Percentiles rank a stretch among this genome's conserved stretches.
phyloP scores from a whole-genome alignment of 2,888 invertebrate genomes.

The Rotaria sp. region DNA sequence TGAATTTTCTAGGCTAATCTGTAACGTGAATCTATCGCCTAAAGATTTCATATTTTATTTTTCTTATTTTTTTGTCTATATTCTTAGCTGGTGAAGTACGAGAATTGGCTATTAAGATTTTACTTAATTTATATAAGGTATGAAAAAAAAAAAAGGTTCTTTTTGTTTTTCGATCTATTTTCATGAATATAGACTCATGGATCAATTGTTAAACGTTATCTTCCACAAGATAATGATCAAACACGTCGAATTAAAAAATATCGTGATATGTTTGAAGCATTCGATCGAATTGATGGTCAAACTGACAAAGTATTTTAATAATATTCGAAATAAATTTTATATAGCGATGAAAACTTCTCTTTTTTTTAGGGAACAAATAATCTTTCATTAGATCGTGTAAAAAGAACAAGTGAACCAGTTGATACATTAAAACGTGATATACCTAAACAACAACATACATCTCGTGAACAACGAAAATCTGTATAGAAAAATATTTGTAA shows the following conservation, averaged over 20 bases:
- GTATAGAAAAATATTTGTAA: neutral
- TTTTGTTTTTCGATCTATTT: neutral
- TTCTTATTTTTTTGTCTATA: neutral
- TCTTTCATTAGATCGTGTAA: neutral
- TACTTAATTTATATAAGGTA: conserved; percentile 49
- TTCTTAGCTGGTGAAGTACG: conserved; percentile 49
- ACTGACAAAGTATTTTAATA: conserved; percentile 42
- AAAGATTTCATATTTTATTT: too few relatives aligned
- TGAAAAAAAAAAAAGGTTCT: neutral
- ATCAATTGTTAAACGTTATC: conserved; percentile 71
- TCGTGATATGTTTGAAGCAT: conserved; percentile 82
- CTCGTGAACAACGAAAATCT: neutral
- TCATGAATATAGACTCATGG: conserved; percentile 65
- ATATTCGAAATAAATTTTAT: neutral
- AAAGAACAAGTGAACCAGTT: neutral
- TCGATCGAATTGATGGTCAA: conserved; percentile 76
- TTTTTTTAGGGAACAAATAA: neutral
- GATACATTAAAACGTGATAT: neutral
- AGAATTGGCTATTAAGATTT: conserved; percentile 50
- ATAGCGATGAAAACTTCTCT: too few relatives aligned
- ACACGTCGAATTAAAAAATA: conserved; percentile 80
- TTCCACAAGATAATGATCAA: conserved; percentile 85
- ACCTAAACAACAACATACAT: neutral
- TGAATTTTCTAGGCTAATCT: too few relatives aligned
- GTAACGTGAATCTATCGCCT: too few relatives aligned